Conservation (phyloP, 2,888 invertebrate species). For the Malacosoma neustria region DNA sequence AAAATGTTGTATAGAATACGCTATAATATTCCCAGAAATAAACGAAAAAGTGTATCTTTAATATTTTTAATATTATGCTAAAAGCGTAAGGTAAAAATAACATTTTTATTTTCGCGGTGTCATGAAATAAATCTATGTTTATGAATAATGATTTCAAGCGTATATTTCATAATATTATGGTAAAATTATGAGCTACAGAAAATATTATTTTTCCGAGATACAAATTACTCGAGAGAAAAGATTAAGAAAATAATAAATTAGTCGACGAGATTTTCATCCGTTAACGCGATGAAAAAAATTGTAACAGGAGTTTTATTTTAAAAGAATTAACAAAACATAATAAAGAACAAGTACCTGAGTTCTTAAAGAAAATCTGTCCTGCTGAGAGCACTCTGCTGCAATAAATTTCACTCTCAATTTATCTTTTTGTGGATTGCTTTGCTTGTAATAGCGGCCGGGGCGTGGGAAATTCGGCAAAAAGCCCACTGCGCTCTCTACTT, state of each 20-base stretch:
- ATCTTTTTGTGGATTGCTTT: slow-evolving; percentile 61
- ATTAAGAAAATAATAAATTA: not conserved
- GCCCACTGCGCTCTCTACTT: slow-evolving; percentile 43
- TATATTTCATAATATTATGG: not conserved
- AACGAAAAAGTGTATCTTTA: too few relatives aligned
- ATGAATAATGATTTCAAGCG: too few relatives aligned
- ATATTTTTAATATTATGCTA: too few relatives aligned
- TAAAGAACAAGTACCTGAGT: slow-evolving; percentile 46
- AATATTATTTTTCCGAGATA: not conserved
- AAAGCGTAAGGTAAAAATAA: too few relatives aligned
- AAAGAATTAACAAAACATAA: slow-evolving; percentile 43
- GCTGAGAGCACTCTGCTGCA: slow-evolving; percentile 55
- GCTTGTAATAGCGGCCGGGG: slow-evolving; percentile 34
- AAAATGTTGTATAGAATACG: too few relatives aligned
- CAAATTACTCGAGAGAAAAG: not conserved
- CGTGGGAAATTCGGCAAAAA: slow-evolving; percentile 44
- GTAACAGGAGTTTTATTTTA: slow-evolving; percentile 16
- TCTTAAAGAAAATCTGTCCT: slow-evolving; percentile 52
- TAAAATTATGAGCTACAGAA: not conserved
- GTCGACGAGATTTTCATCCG: not conserved
- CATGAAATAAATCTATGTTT: too few relatives aligned
- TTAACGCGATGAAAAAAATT: slow-evolving; percentile 7
- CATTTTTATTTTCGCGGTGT: too few relatives aligned
- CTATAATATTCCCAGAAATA: too few relatives aligned
- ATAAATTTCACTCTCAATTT: slow-evolving; percentile 58